Evolutionary conservation across 2,113 vertebrate genomes (phyloP).

Genomic region (Casuarius casuarius): DNA sequence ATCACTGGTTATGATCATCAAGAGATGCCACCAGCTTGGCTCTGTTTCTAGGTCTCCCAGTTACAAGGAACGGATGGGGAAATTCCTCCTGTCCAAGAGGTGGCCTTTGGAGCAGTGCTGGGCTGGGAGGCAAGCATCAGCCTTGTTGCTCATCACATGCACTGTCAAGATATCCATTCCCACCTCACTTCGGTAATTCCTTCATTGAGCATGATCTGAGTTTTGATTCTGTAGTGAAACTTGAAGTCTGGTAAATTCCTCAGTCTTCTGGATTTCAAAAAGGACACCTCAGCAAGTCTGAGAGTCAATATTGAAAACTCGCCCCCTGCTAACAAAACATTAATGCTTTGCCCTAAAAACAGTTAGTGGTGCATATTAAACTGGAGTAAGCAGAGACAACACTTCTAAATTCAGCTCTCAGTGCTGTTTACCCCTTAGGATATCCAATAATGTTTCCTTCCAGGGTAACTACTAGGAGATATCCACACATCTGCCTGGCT

Average conservation of each 20-base stretch:
- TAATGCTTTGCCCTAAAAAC: background rate
- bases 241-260: background rate
- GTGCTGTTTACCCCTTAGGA: slow-evolving; percentile 40
- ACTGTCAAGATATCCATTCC: background rate
- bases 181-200: background rate
- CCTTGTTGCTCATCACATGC: accelerated
- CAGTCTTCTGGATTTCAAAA: background rate
- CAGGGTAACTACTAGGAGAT: slow-evolving; percentile 44
- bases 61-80: background rate
- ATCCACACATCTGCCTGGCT: slow-evolving; percentile 32
- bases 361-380: accelerated
- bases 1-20: background rate
- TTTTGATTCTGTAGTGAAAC: background rate
- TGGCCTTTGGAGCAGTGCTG: background rate
- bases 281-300: background rate
- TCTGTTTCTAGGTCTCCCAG: background rate
- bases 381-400: background rate
- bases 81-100: background rate
- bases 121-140: background rate
- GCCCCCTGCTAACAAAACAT: background rate
- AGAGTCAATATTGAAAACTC: background rate
- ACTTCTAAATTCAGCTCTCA: slow-evolving; percentile 2
- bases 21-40: background rate
- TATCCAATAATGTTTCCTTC: slow-evolving; percentile 37
- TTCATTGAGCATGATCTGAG: background rate